These are phyloP conservation scores for Rachycentron canadum DNA, from an alignment of 2,797 vertebrate species.

Conservation along the genomic window DNA sequence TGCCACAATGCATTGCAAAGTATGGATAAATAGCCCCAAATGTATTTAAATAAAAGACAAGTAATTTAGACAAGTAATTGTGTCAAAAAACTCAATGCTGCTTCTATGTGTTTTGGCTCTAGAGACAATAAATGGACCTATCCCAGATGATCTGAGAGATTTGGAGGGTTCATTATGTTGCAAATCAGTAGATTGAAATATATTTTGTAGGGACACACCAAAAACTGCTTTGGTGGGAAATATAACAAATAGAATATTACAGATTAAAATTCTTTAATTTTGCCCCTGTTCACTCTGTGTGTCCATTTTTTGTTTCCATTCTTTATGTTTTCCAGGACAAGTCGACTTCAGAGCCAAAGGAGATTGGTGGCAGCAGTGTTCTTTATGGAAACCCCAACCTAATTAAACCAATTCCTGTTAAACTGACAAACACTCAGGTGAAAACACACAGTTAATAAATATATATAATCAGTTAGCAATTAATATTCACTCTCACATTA, in stretches of 20 bases:
- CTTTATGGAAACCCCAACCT: constrained; percentile 93
- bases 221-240: background rate
- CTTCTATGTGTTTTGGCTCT: no score
- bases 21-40: background rate
- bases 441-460: constrained; percentile 48
- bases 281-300: background rate
- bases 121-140: no score
- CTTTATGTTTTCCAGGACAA: constrained; percentile 78
- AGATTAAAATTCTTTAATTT: background rate
- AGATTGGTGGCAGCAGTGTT: constrained; percentile 91
- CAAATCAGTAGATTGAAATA: no score
- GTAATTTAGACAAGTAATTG: no score
- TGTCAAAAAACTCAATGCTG: no score
- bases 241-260: background rate
- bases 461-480: no score
- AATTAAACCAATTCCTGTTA: constrained; percentile 97
- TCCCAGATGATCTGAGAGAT: no score
- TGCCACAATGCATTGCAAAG: no score
- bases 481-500: background rate
- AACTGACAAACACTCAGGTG: constrained; percentile 86
- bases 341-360: constrained; percentile 92
- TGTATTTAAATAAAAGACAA: background rate
- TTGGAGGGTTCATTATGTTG: no score
- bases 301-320: background rate
- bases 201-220: background rate